These are phyloP conservation scores for Dyspetes luteomarginatus DNA, from an alignment of 2,888 invertebrate genomes.

Conservation along the genomic window DNA sequence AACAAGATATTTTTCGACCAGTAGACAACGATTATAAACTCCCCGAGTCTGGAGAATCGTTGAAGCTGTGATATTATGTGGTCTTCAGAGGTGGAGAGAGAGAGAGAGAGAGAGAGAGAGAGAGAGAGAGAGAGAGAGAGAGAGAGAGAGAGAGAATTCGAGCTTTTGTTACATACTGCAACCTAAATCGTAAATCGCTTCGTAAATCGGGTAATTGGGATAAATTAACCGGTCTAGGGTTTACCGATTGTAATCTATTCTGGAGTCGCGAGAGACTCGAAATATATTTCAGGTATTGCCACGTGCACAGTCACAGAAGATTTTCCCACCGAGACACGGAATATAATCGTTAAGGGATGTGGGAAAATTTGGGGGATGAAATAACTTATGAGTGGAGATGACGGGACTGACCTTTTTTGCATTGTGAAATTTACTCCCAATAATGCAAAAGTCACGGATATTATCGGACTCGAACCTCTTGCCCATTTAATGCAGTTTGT, in stretches of 20 bases:
- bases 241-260: constrained; percentile 50
- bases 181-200: constrained; percentile 1
- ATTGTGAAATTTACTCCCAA: too few relatives aligned
- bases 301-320: too few relatives aligned
- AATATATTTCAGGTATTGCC: constrained; percentile 35
- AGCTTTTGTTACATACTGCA: not conserved
- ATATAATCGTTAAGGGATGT: not conserved
- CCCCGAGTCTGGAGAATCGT: constrained; percentile 36
- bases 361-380: not conserved
- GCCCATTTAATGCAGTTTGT: too few relatives aligned
- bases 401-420: not conserved
- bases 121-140: not conserved
- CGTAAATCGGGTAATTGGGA: constrained; percentile 38
- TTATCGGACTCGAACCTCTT: too few relatives aligned
- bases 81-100: not conserved
- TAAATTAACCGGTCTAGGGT: constrained; percentile 37
- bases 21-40: constrained; percentile 44
- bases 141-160: not conserved
- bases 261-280: constrained; percentile 23
- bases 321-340: not conserved
- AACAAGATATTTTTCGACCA: constrained; percentile 49
- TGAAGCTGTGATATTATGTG: constrained; percentile 7
- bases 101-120: not conserved
- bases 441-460: too few relatives aligned
- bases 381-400: not conserved